Evolutionary conservation across 2,113 vertebrate species (phyloP), one percentile per base, ranked within the genome.

Genomic region (Sterrhoptilus dennistouni): DNA sequence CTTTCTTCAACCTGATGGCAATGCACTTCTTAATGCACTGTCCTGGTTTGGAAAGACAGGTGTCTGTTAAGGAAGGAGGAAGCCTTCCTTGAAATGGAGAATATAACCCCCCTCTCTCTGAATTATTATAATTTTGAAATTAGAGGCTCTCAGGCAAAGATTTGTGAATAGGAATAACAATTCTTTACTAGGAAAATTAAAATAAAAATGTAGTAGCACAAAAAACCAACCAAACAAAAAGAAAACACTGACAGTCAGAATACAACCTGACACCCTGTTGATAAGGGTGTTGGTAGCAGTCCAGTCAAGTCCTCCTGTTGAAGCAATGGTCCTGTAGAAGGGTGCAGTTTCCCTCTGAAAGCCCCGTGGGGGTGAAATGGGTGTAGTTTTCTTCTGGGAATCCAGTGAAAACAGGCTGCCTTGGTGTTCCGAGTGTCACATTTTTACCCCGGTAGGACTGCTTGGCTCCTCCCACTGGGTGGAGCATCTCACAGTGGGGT

Each of bases 1-100:
- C 16, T 24, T 42, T n/a, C 14, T 8, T n/a, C 1, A 0, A 21
- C 16, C 20, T 14, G 24, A 24, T 63, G 40, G n/a, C 23, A 54
- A 4, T 49, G 20, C 1, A 63, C 24, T 71, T 49, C 49, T 10
- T 40, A 54, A 31, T 25, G 13, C 10, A 24, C 10, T 23, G 33
- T 33, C 31, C 53, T 33, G 29, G 20, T 56, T 33, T 33, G 53
- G 53, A 33, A 56, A 33, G 53, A 56, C 53, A 33, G 31, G 29
- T 56, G 19, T 33, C 53, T 33, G 19, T 19, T 21, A 56, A 56
- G 53, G 19, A 56, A 56, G 11, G 53, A 31, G 21, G 19, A 19
- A 56, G 19, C 53, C 53, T 56, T 19, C 19, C 53, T 33, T 56
- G 19, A 33, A 56, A 56, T 56, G 29, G 29, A 56, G 53, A 56